Percentiles rank a stretch among this genome's conserved stretches.
phyloP scores from a whole-genome alignment of 2,888 invertebrate genomes.

The Hydropsyche betteni region DNA sequence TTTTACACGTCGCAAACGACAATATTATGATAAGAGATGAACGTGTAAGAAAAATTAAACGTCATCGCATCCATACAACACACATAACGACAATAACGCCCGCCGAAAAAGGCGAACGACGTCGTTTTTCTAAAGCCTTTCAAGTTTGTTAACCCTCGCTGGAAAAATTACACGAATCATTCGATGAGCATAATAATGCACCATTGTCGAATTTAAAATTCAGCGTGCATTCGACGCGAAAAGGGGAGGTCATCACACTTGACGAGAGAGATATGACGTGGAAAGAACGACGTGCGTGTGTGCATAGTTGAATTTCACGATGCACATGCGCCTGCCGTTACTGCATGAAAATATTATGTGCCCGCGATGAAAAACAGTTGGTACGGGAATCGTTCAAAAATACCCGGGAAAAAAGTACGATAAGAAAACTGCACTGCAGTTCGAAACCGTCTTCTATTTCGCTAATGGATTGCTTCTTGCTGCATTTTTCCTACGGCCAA shows the following conservation, averaged over 20 bases:
- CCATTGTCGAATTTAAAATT: conserved; percentile 44
- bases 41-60: too few species aligned
- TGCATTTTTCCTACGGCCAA: conserved; percentile 21
- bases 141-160: conserved; percentile 42
- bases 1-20: too few species aligned
- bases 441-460: not conserved
- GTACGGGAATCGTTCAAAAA: not conserved
- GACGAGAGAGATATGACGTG: conserved; percentile 41
- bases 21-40: too few species aligned
- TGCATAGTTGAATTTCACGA: conserved; percentile 1
- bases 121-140: conserved; percentile 33
- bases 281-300: conserved; percentile 29
- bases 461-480: conserved; percentile 29
- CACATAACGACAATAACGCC: conserved; percentile 44
- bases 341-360: conserved; percentile 6
- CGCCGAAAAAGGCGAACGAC: conserved; percentile 6
- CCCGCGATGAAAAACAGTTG: not conserved
- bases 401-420: not conserved
- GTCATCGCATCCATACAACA: conserved; percentile 35
- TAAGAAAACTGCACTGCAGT: not conserved
- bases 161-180: conserved; percentile 45
- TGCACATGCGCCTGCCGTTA: not conserved
- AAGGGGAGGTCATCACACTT: conserved; percentile 41
- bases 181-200: conserved; percentile 44
- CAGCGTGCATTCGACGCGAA: conserved; percentile 36